Conservation (phyloP, 2,113 vertebrate species). For the Colossoma macropomum region DNA sequence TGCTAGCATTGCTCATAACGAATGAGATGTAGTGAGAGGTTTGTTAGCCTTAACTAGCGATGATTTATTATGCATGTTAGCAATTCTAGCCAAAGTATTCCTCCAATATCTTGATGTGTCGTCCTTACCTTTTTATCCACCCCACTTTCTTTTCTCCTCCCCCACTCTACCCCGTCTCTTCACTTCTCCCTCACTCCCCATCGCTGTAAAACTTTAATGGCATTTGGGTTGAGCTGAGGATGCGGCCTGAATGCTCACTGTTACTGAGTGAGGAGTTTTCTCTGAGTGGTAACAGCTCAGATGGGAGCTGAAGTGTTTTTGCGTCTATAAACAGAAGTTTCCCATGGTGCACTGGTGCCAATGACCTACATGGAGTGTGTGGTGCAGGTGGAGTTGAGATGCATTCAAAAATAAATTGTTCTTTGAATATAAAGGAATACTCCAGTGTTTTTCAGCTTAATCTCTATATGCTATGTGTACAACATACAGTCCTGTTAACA, state of each 20-base stretch:
- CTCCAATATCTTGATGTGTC: neutral
- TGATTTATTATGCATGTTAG: neutral
- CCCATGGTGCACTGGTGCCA: slow-evolving; percentile 5
- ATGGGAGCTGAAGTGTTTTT: slow-evolving; percentile 10
- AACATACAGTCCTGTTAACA: no score
- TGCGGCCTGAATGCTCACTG: slow-evolving; percentile 60
- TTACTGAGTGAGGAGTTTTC: slow-evolving; percentile 50
- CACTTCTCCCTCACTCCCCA: neutral
- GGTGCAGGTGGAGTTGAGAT: neutral
- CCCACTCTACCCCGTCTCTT: neutral
- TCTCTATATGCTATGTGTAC: no score
- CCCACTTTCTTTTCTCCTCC: neutral
- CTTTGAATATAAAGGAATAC: neutral
- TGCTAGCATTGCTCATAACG: neutral
- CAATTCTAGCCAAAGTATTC: neutral
- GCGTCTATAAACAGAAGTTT: slow-evolving; percentile 16
- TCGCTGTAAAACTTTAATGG: slow-evolving; percentile 75
- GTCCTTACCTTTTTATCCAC: neutral
- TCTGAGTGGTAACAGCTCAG: slow-evolving; percentile 26
- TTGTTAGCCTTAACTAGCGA: neutral
- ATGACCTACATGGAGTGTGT: neutral
- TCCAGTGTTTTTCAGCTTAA: neutral
- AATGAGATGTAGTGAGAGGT: neutral
- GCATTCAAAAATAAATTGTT: neutral
- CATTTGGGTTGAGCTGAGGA: slow-evolving; percentile 76